Conservation (phyloP, 2,113 vertebrate genomes). For the Psammodynastes pulverulentus region DNA sequence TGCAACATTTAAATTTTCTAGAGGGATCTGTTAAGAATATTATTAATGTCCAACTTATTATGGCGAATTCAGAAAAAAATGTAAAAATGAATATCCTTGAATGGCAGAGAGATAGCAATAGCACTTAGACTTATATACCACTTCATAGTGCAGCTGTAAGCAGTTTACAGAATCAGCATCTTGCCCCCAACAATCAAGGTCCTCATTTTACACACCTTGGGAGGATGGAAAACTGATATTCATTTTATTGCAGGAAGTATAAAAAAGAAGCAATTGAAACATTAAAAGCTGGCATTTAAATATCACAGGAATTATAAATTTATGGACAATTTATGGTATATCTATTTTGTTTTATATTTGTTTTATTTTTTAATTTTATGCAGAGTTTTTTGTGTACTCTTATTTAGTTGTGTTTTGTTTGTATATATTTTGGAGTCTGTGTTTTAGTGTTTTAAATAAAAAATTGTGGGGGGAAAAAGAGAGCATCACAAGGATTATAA, state of each 20-base stretch:
- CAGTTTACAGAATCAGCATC: neutral
- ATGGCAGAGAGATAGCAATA: neutral
- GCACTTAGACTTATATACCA: too few species aligned
- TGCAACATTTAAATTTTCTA: neutral
- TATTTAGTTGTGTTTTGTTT: neutral
- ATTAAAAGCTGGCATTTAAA: slow-evolving; percentile 27
- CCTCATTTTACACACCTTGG: neutral
- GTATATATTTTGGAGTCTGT: neutral
- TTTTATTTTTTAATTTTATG: neutral
- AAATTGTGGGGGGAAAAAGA: neutral
- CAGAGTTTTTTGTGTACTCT: neutral
- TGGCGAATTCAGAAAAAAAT: neutral
- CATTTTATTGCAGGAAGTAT: neutral
- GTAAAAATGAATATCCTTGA: neutral
- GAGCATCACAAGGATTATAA: slow-evolving; percentile 26
- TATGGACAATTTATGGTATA: neutral
- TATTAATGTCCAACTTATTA: neutral
- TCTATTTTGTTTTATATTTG: neutral
- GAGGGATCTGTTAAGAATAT: neutral
- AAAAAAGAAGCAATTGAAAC: slow-evolving; percentile 19
- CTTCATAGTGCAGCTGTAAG: neutral
- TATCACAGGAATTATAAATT: neutral
- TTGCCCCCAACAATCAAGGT: neutral
- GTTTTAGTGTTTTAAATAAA: neutral
- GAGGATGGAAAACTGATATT: neutral